phyloP scores from a whole-genome alignment of 2,888 invertebrate species.

The Coenonympha glycerion region DNA sequence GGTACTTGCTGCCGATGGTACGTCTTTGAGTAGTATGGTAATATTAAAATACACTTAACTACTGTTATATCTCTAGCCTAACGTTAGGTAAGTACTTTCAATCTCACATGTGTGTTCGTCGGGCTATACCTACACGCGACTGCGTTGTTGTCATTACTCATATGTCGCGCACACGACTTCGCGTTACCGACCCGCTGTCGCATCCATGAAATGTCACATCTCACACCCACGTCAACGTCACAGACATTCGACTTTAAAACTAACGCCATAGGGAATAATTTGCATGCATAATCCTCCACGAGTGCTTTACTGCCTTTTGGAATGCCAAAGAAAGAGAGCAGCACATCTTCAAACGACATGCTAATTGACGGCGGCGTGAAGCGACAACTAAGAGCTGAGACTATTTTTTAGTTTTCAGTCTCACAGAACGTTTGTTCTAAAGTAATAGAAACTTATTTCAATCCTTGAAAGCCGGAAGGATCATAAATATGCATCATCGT shows the following conservation, averaged over 20 bases:
- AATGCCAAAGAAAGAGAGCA: slow-evolving; percentile 43
- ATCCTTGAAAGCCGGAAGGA: not conserved
- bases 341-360: slow-evolving; percentile 70
- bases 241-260: slow-evolving; percentile 51
- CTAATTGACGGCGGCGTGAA: slow-evolving; percentile 69
- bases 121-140: slow-evolving; percentile 54
- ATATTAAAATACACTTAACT: not conserved
- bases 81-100: slow-evolving; percentile 61
- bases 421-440: slow-evolving; percentile 28
- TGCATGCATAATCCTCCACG: slow-evolving; percentile 27
- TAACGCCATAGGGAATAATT: slow-evolving; percentile 37
- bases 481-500: slow-evolving; percentile 1
- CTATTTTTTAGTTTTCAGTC: slow-evolving; percentile 45
- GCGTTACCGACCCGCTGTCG: slow-evolving; percentile 48
- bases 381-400: slow-evolving; percentile 48
- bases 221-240: slow-evolving; percentile 33
- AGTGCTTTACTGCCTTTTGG: slow-evolving; percentile 42
- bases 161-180: slow-evolving; percentile 69
- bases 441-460: slow-evolving; percentile 9
- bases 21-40: no score
- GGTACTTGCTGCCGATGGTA: no score
- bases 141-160: slow-evolving; percentile 74
- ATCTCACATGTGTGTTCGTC: slow-evolving; percentile 66
- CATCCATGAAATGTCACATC: slow-evolving; percentile 50
- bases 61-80: slow-evolving; percentile 34